These are phyloP conservation scores for Nasonia oneida DNA, from an alignment of 2,888 invertebrate genomes.

Conservation along the genomic window DNA sequence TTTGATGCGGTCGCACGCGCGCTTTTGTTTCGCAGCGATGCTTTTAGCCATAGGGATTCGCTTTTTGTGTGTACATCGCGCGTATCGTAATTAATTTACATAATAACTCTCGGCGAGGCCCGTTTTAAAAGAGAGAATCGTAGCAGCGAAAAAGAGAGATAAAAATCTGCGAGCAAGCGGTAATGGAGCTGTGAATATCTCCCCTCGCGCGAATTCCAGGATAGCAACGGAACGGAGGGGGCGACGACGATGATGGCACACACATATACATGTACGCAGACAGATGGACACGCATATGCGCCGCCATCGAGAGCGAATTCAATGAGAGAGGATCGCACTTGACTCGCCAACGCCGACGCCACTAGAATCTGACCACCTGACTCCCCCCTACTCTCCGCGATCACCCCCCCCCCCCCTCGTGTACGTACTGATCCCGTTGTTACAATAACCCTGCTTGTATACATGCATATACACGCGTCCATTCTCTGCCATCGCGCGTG, in stretches of 20 bases:
- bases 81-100: conserved; percentile 6
- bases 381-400: not conserved
- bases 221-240: conserved; percentile 13
- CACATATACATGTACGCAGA: too few species aligned
- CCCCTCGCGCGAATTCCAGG: conserved; percentile 15
- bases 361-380: conserved; percentile 35
- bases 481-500: not conserved
- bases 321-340: conserved; percentile 36
- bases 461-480: conserved; percentile 11
- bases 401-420: not conserved
- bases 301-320: conserved; percentile 14
- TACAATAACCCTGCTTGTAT: conserved; percentile 13
- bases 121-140: not conserved
- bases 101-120: not conserved
- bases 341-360: not conserved
- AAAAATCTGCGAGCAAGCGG: not conserved
- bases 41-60: not conserved
- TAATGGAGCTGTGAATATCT: not conserved
- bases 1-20: not conserved
- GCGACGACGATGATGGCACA: not conserved
- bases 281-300: too few species aligned
- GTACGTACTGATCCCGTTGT: not conserved
- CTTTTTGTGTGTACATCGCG: too few species aligned
- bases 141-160: not conserved
- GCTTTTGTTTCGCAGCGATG: not conserved